Conservation (phyloP, 2,888 invertebrate genomes). For the Watsonalla cultraria region DNA sequence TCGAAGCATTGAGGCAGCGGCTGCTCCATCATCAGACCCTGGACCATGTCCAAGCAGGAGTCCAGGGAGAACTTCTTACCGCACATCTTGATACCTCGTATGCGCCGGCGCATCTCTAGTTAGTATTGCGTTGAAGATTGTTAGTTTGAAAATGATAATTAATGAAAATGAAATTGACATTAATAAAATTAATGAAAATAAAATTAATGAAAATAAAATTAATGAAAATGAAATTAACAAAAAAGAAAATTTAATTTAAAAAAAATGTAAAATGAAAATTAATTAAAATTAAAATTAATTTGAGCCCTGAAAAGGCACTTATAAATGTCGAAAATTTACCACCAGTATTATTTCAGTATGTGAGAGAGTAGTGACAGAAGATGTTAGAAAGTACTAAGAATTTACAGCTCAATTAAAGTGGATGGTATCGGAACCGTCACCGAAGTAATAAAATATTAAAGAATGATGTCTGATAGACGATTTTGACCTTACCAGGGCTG, state of each 20-base stretch:
- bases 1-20: slow-evolving; percentile 76
- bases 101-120: slow-evolving; percentile 88
- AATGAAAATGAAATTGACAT: background rate
- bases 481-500: slow-evolving; percentile 81
- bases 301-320: too few species aligned
- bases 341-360: too few species aligned
- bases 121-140: slow-evolving; percentile 18
- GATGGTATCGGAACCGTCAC: too few species aligned
- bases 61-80: slow-evolving; percentile 95
- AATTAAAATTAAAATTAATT: too few species aligned
- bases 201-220: background rate
- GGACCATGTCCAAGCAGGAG: slow-evolving; percentile 93
- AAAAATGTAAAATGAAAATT: too few species aligned
- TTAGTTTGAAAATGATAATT: background rate
- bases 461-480: background rate
- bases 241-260: background rate
- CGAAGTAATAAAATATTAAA: background rate
- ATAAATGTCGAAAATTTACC: too few species aligned
- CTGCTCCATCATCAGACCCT: slow-evolving; percentile 80
- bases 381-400: too few species aligned
- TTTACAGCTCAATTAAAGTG: too few species aligned
- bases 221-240: background rate
- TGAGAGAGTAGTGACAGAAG: too few species aligned
- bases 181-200: background rate
- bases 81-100: slow-evolving; percentile 92